phyloP scores from a whole-genome alignment of 1,140 invertebrate species.

The Ceratina japonica region DNA sequence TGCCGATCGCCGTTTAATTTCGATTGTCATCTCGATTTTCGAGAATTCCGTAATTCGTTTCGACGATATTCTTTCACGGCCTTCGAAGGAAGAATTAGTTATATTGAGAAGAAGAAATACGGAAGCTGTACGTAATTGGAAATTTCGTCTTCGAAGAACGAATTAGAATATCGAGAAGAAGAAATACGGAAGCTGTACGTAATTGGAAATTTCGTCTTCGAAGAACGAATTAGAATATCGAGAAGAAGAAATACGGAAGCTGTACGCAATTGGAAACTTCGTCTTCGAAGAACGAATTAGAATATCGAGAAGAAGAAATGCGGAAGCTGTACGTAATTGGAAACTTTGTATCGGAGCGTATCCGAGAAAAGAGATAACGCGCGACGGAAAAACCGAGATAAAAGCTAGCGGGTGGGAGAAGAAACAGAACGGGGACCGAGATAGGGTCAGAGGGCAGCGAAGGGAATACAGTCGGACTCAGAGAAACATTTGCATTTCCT shows the following conservation, averaged over 20 bases:
- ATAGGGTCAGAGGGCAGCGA: constrained; percentile 65
- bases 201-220: too few species aligned
- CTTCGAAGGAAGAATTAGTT: too few species aligned
- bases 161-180: too few species aligned
- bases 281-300: not conserved
- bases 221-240: too few species aligned
- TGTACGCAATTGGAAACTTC: not conserved
- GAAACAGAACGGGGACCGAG: constrained; percentile 2
- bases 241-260: too few species aligned
- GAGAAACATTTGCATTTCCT: constrained; percentile 70
- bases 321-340: not conserved
- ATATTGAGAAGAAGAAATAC: too few species aligned
- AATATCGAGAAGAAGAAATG: too few species aligned
- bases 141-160: too few species aligned
- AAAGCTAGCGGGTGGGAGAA: not conserved
- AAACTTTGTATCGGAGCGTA: not conserved
- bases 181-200: too few species aligned
- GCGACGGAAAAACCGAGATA: not conserved
- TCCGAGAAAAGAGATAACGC: not conserved
- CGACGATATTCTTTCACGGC: too few species aligned
- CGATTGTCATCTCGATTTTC: not conserved
- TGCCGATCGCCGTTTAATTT: not conserved
- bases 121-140: too few species aligned
- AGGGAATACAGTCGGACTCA: constrained; percentile 39
- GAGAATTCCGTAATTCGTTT: too few species aligned